phyloP scores from a whole-genome alignment of 2,113 vertebrate genomes.

The Genyomyrus donnyi region DNA sequence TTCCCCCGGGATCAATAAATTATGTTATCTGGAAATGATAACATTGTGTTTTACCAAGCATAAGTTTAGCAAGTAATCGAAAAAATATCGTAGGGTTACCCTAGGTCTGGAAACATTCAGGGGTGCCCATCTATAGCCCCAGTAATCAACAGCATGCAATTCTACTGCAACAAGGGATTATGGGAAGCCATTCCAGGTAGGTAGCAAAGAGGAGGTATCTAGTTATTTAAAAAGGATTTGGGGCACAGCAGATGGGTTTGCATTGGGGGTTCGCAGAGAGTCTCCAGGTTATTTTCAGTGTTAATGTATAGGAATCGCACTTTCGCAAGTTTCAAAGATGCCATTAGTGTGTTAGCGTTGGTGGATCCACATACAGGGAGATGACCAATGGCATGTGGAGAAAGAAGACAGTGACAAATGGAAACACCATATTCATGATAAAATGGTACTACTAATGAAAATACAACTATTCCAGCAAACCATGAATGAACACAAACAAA shows the following conservation, averaged over 20 bases:
- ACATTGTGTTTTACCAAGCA: background rate
- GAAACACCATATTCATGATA: background rate
- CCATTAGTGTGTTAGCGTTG: constrained; percentile 14
- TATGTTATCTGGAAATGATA: background rate
- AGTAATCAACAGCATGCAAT: background rate
- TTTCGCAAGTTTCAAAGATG: background rate
- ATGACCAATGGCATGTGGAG: background rate
- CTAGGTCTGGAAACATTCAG: background rate
- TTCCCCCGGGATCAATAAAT: background rate
- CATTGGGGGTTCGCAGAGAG: background rate
- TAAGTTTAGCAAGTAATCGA: background rate
- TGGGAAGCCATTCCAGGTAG: constrained; percentile 16
- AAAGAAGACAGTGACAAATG: constrained; percentile 1
- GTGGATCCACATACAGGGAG: background rate
- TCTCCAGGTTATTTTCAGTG: background rate
- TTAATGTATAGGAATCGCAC: background rate
- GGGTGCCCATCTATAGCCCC: background rate
- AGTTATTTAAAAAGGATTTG: background rate
- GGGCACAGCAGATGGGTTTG: background rate
- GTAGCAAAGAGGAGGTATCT: background rate
- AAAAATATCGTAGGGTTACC: background rate
- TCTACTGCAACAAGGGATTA: background rate
- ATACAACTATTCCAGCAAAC: background rate
- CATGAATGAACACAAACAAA: background rate
- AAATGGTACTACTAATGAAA: background rate